phyloP scores from a whole-genome alignment of 2,113 vertebrate species.

The Cinclus mexicanus region DNA sequence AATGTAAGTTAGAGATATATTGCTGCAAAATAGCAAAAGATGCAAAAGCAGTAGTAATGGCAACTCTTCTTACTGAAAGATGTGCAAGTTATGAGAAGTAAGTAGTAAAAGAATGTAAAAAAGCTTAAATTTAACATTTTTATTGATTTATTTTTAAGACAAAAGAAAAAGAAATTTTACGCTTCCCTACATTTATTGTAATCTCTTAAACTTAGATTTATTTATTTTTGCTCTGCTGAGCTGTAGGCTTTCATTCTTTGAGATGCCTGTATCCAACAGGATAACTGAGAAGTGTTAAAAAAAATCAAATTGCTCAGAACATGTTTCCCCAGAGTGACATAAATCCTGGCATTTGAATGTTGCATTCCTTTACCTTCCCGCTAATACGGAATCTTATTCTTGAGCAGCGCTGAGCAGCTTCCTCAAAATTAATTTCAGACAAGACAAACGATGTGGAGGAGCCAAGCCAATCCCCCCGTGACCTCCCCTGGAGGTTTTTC shows the following conservation, averaged over 20 bases:
- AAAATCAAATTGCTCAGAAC: neutral
- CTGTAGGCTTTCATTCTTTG: neutral
- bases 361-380: neutral
- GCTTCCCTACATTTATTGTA: neutral
- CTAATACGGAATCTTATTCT: neutral
- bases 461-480: neutral
- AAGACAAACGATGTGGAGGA: constrained; percentile 36
- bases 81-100: neutral
- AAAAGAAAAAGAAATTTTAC: neutral
- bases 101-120: neutral
- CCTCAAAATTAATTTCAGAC: constrained; percentile 54
- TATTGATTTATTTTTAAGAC: neutral
- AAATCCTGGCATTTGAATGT: constrained; percentile 5
- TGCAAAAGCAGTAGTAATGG: neutral
- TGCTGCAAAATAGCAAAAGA: neutral
- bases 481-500: constrained; percentile 48
- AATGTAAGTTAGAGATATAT: neutral
- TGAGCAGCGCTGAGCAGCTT: constrained; percentile 1
- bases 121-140: neutral
- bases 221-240: neutral
- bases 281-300: neutral
- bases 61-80: neutral
- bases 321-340: constrained; percentile 13
- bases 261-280: neutral
- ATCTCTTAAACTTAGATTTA: neutral